Evolutionary conservation across 2,888 invertebrate genomes (phyloP).

Genomic region (Chalcis sispes): DNA sequence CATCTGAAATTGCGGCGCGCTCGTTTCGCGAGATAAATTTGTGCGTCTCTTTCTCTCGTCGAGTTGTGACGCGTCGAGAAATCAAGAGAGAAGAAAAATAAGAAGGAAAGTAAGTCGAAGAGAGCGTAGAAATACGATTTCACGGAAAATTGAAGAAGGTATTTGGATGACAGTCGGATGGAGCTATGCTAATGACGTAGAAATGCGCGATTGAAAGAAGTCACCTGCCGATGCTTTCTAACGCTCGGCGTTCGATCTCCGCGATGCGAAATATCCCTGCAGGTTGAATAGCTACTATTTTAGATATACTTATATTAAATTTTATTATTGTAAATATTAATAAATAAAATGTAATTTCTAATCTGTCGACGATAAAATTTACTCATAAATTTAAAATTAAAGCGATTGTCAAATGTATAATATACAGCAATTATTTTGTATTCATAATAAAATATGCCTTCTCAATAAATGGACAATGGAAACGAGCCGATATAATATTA

Average conservation of each 20-base stretch:
- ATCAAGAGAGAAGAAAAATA: slow-evolving; percentile 3
- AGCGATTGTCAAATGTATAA: no score
- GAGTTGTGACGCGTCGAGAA: no score
- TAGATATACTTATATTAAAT: background rate
- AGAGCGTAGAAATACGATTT: slow-evolving; percentile 59
- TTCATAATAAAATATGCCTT: no score
- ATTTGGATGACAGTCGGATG: slow-evolving; percentile 60
- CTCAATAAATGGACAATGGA: no score
- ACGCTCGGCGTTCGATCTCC: slow-evolving; percentile 20
- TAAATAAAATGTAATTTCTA: no score
- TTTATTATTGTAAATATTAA: no score
- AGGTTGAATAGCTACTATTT: background rate
- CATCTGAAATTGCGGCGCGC: slow-evolving; percentile 24
- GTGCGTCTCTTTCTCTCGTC: no score
- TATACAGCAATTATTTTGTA: no score
- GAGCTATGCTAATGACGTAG: slow-evolving; percentile 48
- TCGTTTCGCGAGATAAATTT: background rate
- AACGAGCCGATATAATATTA: no score
- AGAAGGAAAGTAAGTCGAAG: background rate
- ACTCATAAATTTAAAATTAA: no score
- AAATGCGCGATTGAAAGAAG: slow-evolving; percentile 34
- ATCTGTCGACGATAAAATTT: no score
- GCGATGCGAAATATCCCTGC: slow-evolving; percentile 41
- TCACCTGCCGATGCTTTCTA: background rate
- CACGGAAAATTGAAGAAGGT: slow-evolving; percentile 63